Base-by-base conservation (phyloP, 2,113 vertebrate species). In the Phocoena sinus region DNA sequence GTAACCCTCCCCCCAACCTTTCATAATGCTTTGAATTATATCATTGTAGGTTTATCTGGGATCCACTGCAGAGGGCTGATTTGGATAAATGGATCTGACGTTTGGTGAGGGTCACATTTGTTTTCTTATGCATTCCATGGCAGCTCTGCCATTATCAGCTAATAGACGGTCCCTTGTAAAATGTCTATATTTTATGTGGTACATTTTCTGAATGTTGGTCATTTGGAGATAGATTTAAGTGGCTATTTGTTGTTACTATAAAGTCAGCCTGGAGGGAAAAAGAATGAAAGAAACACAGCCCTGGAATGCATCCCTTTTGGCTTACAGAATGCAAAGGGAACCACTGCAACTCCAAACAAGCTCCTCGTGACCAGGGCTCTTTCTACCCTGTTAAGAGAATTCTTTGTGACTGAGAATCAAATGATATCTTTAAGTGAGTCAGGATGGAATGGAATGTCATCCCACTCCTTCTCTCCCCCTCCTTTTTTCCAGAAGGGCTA, bases 131-230 rank as follows among this genome's bases (percentile, higher is more conserved):
- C 47, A 83, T 98, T 98, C 90, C 94, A 76, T 92, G 85, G 97
- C 95, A 98, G 96, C 94, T 97, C 94, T 97, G 91, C 95, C 98
- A 98, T 97, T 98, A 97, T 98, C 98, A 97, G 90, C 83, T 97
- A 97, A 97, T 96, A 96, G 96, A 97, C 58, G 79, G 25, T 97
- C 93, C 70, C 98, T 98, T 97, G 93, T 97, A 97, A 97, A 98
- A 93, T 97, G 89, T 96, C 97, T 97, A 36, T 92, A 90, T 97
- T 97, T 97, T 97, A 97, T 97, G 70, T 92, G 96, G 74, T 95
- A 90, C 82, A 92, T 98, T 98, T 87, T 98, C 97, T 98, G 86
- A 97, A 97, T 98, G 97, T 96, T 97, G 88, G 67, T 96, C 97
- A 94, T 96, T 97, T 97, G 83, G 90, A 97, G 58, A 95, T 85